A percentile compares a stretch with the other conserved stretches of the same genome.
These are phyloP conservation scores for Apeltes quadracus DNA, from an alignment of 2,113 vertebrate species.

Conservation along the genomic window DNA sequence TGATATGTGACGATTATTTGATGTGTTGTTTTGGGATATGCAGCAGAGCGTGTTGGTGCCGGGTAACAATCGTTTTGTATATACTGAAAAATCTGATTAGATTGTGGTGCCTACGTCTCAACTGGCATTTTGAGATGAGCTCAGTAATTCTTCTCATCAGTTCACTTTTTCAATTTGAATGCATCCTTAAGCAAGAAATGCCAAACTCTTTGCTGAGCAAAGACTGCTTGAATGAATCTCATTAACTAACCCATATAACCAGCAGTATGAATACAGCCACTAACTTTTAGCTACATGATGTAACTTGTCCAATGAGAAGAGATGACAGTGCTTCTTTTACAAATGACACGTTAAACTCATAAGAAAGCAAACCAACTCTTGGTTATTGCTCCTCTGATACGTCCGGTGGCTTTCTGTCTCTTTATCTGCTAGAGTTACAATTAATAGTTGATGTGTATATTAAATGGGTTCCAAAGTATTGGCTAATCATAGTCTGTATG, in stretches of 20 bases:
- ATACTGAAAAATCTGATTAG: not conserved
- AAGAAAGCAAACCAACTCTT: not conserved
- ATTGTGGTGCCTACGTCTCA: not conserved
- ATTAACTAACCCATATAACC: slow-evolving; percentile 47
- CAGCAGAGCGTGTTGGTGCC: not conserved
- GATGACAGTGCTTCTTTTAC: not conserved
- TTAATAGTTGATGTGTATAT: not conserved
- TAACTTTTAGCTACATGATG: not conserved
- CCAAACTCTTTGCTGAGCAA: slow-evolving; percentile 70
- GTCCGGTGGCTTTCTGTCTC: not conserved
- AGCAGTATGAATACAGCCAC: slow-evolving; percentile 33
- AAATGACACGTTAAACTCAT: not conserved
- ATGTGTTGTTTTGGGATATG: slow-evolving; percentile 2
- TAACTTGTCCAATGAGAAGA: not conserved
- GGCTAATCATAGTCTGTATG: not conserved
- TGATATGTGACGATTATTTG: slow-evolving; percentile 49
- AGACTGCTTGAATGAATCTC: slow-evolving; percentile 17
- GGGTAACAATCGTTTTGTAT: not conserved
- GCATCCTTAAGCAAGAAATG: slow-evolving; percentile 6
- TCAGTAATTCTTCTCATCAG: not conserved
- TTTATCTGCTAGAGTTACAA: not conserved
- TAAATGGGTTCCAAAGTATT: not conserved
- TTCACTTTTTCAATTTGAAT: slow-evolving; percentile 19
- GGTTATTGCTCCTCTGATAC: not conserved
- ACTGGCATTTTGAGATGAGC: not conserved